A percentile compares a stretch with the other conserved stretches of the same genome.
phyloP scores from a whole-genome alignment of 2,113 vertebrate species.

The Uropsilus gracilis region DNA sequence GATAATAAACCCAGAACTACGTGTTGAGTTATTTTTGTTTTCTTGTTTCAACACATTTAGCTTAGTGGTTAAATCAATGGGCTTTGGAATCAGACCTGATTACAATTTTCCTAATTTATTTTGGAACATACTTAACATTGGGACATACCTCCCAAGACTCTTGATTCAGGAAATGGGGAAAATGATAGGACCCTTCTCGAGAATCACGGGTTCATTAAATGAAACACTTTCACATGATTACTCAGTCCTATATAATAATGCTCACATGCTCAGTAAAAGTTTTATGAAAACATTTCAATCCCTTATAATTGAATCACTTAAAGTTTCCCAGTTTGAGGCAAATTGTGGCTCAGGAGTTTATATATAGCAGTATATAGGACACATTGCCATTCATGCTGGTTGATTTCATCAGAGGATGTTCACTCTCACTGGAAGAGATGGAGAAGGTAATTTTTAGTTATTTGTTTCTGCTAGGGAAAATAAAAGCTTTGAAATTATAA shows the following conservation, averaged over 20 bases:
- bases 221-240: neutral
- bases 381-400: neutral
- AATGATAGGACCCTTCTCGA: neutral
- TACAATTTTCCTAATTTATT: slow-evolving; percentile 17
- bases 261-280: slow-evolving; percentile 23
- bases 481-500: neutral
- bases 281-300: slow-evolving; percentile 49
- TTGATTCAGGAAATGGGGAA: neutral
- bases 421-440: neutral
- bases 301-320: neutral
- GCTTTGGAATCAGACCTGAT: neutral
- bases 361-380: neutral
- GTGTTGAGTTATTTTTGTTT: slow-evolving; percentile 21
- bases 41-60: neutral
- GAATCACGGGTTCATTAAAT: neutral
- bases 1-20: neutral
- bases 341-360: neutral
- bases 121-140: neutral
- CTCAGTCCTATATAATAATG: neutral
- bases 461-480: neutral
- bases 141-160: neutral
- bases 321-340: slow-evolving; percentile 5
- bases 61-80: neutral
- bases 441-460: neutral
- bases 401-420: neutral